Conservation (phyloP, 2,113 vertebrate species). For the Galemys pyrenaicus region DNA sequence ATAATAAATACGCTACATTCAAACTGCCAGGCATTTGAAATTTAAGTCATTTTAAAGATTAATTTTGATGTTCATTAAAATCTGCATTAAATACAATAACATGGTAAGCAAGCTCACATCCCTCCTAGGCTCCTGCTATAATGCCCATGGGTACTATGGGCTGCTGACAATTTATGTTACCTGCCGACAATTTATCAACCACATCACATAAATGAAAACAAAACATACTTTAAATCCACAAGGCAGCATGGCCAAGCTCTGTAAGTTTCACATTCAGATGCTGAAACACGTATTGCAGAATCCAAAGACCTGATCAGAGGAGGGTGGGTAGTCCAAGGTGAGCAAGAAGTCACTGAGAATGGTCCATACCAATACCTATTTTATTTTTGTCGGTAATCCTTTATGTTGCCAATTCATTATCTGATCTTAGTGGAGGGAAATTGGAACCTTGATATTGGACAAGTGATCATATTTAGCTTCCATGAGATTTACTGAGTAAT, state of each 20-base stretch:
- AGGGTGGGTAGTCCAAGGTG: not conserved
- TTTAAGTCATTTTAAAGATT: not conserved
- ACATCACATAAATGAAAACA: not conserved
- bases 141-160: not conserved
- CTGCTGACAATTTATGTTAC: too few species aligned
- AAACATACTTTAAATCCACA: not conserved
- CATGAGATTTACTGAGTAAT: not conserved
- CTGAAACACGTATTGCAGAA: not conserved
- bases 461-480: not conserved
- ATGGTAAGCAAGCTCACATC: not conserved
- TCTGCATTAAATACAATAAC: not conserved
- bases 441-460: not conserved
- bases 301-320: not conserved
- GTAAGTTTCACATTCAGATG: not conserved
- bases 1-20: not conserved
- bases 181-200: not conserved
- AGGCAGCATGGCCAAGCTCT: not conserved
- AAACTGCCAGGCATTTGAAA: not conserved
- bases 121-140: not conserved
- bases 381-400: not conserved
- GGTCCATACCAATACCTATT: not conserved
- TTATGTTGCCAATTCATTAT: not conserved
- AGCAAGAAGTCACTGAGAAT: not conserved
- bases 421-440: not conserved
- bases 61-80: not conserved